Conservation (phyloP, 53 echinoderm and acorn worm species). For the Patiria pectinifera region DNA sequence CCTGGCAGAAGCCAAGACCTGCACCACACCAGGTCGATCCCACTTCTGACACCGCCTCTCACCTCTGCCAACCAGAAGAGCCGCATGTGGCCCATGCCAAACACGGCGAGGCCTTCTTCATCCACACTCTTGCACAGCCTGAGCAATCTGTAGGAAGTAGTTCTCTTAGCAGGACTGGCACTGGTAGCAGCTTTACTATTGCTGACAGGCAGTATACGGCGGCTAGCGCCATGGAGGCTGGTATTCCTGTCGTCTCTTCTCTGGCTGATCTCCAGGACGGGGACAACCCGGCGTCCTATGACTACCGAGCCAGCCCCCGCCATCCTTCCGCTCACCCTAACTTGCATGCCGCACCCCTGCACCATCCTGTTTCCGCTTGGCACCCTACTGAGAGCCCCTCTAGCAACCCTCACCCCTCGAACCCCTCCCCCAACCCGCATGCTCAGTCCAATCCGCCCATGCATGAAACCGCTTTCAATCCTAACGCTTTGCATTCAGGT, state of each 20-base stretch:
- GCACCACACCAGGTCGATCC: conserved; percentile 49
- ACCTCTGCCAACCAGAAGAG: conserved; percentile 67
- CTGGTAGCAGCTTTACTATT: conserved; percentile 86
- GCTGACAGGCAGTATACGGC: conserved; percentile 76
- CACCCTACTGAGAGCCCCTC: conserved; percentile 56
- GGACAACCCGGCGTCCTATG: conserved; percentile 41
- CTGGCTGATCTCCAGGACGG: conserved; percentile 54
- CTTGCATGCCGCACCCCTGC: conserved; percentile 54
- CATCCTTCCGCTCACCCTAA: conserved; percentile 53
- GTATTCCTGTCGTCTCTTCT: conserved; percentile 88
- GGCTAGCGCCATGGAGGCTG: conserved; percentile 79
- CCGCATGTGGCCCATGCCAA: conserved; percentile 77
- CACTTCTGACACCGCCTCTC: conserved; percentile 62
- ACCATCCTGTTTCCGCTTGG: conserved; percentile 53
- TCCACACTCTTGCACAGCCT: conserved; percentile 62
- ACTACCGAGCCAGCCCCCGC: conserved; percentile 58
- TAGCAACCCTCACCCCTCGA: conserved; percentile 57
- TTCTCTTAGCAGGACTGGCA: conserved; percentile 57
- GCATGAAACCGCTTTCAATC: conserved; percentile 57
- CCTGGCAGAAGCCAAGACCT: conserved; percentile 61
- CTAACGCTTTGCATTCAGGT: conserved; percentile 64
- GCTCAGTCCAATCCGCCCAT: conserved; percentile 38
- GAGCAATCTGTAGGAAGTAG: conserved; percentile 56
- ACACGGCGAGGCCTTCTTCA: conserved; percentile 95
- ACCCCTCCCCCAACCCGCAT: conserved; percentile 56